phyloP scores from a whole-genome alignment of 2,888 invertebrate species.

The Meloe dianella region DNA sequence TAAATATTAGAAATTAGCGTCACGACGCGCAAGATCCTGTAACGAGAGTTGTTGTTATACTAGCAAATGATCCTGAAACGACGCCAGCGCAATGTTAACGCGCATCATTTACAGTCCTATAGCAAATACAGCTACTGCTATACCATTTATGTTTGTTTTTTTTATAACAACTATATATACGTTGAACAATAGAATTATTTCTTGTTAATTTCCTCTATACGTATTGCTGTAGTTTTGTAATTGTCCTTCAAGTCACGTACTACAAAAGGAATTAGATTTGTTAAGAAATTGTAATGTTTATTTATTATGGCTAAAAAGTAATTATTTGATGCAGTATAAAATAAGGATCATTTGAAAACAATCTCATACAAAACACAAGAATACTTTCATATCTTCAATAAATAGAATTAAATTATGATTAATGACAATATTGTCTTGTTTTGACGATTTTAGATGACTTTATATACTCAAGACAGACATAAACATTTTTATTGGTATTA shows the following conservation, averaged over 20 bases:
- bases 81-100: conserved; percentile 38
- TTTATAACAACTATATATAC: not conserved
- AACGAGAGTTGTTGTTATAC: conserved; percentile 37
- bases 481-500: not conserved
- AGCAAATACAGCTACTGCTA: conserved; percentile 20
- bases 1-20: conserved; percentile 23
- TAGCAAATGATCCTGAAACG: conserved; percentile 31
- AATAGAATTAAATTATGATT: not conserved
- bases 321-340: no score
- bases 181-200: not conserved
- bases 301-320: not conserved
- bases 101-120: conserved; percentile 37
- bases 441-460: not conserved
- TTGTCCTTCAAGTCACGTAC: not conserved
- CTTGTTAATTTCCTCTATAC: conserved; percentile 6
- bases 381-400: not conserved
- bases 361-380: no score
- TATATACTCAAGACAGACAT: not conserved
- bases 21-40: conserved; percentile 36
- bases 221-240: not conserved
- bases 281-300: not conserved
- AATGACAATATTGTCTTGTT: not conserved
- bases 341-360: no score
- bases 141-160: conserved; percentile 24
- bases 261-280: no score